Percentiles rank a stretch among this genome's conserved stretches.
These are phyloP conservation scores for Labia minor DNA, from an alignment of 2,888 invertebrate species.

Conservation along the genomic window DNA sequence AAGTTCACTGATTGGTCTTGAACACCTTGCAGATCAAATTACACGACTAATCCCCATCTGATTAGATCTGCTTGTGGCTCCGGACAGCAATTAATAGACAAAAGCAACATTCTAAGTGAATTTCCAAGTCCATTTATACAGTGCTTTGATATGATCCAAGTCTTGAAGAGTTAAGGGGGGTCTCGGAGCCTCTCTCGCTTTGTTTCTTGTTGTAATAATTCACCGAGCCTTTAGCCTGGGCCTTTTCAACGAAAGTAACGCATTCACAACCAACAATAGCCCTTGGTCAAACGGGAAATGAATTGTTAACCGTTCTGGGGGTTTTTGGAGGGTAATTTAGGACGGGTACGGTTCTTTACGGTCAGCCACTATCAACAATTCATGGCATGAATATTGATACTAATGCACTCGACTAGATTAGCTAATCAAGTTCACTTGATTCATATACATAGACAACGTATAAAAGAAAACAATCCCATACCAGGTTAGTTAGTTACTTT, in stretches of 20 bases:
- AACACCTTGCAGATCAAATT: background rate
- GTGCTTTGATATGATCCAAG: background rate
- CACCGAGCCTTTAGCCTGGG: background rate
- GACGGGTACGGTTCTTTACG: background rate
- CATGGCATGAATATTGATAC: constrained; percentile 1
- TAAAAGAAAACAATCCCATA: too few relatives aligned
- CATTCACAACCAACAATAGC: background rate
- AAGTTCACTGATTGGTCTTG: background rate
- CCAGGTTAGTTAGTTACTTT: too few relatives aligned
- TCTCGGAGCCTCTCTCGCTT: background rate
- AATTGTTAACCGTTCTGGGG: background rate
- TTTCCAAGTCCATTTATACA: background rate
- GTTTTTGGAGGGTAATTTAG: background rate
- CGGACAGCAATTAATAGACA: background rate
- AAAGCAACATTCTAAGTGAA: constrained; percentile 1
- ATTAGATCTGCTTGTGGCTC: background rate
- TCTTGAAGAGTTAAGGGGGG: background rate
- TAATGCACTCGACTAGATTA: constrained; percentile 1
- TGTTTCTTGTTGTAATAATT: constrained; percentile 3
- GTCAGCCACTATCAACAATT: constrained; percentile 1
- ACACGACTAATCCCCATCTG: background rate
- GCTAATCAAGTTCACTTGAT: background rate
- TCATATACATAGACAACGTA: too few relatives aligned
- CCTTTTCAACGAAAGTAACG: background rate
- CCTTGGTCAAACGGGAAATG: background rate